Evolutionary conservation across 2,888 invertebrate genomes (phyloP), one percentile per base, ranked within the genome.

Genomic region (Pardosa pseudoannulata): DNA sequence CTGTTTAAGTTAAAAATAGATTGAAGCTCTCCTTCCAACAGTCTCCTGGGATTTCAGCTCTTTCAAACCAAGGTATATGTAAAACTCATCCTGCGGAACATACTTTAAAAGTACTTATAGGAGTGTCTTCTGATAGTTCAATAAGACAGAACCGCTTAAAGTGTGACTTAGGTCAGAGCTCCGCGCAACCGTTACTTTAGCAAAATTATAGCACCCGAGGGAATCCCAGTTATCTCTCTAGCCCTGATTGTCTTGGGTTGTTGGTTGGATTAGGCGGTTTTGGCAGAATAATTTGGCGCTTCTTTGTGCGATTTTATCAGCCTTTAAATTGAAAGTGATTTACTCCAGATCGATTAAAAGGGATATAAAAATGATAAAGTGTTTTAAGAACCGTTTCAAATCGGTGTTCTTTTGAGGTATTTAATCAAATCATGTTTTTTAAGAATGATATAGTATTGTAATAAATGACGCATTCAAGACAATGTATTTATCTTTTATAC

Each of bases 171-270:
- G 50, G 74, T 68, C 80, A 73, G 50, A 67, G 65, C 50, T 80
- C 80, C 67, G 11, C 65, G 28, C 19, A 67, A 46, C 46, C 19
- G 46, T 70, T n/a, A 39, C 65, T 67, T 50, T 41, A 29, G 67
- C 80, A 74, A 65, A 73, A 68, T 81, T 73, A 81, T 81, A 68
- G 80, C 68, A 74, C 80, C 67, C 71, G n/a, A n/a, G 80, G 73
- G 80, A 74, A 56, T 67, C 28, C n/a, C 72, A 32, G 79, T 80
- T 80, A 80, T 80, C 79, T 80, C 65, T 79, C 79, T 79, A 41
- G 41, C 46, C 79, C 65, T 73, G 74, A 81, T 81, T 80, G 72
- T 80, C 79, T 80, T 72, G 73, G 68, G 80, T 71, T 79, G 64
- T 75, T 41, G 41, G 68, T 68, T 46, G 46, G 71, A 50, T 71